A percentile compares a stretch with the other conserved stretches of the same genome.
Conservation (phyloP, 2,888 invertebrate species). For the Parnassius mnemosyne region DNA sequence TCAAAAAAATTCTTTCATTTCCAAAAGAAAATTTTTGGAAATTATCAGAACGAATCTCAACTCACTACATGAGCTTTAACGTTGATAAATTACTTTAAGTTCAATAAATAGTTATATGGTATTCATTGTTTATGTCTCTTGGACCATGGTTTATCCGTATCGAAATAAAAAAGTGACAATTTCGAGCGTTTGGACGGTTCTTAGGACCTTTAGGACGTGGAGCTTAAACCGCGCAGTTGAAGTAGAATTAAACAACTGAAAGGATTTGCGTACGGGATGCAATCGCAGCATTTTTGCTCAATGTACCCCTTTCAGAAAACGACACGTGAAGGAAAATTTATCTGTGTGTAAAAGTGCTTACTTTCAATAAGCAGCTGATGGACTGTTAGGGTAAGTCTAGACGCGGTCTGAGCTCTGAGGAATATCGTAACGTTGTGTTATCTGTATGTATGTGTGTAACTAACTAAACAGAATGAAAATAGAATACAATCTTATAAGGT, state of each 20-base stretch:
- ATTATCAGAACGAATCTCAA: constrained; percentile 14
- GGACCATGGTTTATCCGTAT: neutral
- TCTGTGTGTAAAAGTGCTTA: neutral
- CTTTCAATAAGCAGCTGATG: constrained; percentile 49
- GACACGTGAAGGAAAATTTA: too few species aligned
- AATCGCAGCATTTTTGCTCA: too few species aligned
- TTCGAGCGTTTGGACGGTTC: constrained; percentile 37
- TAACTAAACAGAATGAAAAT: neutral
- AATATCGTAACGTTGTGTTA: constrained; percentile 20
- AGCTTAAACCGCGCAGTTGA: too few species aligned
- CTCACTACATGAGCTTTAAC: neutral
- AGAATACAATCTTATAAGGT: too few species aligned
- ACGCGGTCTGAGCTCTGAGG: constrained; percentile 20
- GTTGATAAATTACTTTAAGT: constrained; percentile 9
- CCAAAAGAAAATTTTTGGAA: neutral
- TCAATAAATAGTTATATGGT: neutral
- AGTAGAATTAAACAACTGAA: too few species aligned
- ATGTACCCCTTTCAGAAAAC: too few species aligned
- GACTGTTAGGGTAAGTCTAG: constrained; percentile 52
- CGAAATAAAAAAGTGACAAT: constrained; percentile 35
- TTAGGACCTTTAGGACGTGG: neutral
- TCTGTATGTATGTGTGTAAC: neutral
- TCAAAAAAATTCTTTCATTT: neutral
- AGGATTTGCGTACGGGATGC: too few species aligned
- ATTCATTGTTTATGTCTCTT: constrained; percentile 4